A percentile compares a stretch with the other conserved stretches of the same genome.
Conservation (phyloP, 2,797 vertebrate genomes). For the Acrocephalus scirpaceus region DNA sequence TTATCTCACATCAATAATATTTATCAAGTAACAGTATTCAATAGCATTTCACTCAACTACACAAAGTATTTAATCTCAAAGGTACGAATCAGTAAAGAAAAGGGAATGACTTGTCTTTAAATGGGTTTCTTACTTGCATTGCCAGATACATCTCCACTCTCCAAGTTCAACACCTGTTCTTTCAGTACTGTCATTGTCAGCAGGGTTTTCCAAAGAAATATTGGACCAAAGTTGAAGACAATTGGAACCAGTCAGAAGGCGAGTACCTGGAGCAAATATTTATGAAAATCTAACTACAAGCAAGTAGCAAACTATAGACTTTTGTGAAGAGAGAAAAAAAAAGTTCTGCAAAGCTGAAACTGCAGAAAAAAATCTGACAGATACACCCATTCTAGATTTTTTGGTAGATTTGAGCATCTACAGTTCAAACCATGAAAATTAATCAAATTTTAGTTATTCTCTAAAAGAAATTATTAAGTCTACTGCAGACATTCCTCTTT, state of each 20-base stretch:
- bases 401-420: background rate
- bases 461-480: background rate
- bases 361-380: background rate
- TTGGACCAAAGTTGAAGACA: conserved; percentile 93
- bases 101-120: background rate
- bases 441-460: background rate
- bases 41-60: background rate
- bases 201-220: conserved; percentile 50
- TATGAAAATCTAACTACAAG: background rate
- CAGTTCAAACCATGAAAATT: background rate
- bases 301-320: background rate
- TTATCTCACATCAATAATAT: background rate
- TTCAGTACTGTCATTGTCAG: conserved; percentile 70
- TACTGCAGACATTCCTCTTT: background rate
- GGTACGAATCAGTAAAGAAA: background rate
- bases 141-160: conserved; percentile 92
- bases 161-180: conserved; percentile 67
- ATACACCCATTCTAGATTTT: background rate
- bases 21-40: background rate
- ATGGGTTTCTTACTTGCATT: conserved; percentile 87
- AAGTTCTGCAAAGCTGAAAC: background rate
- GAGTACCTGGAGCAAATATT: conserved; percentile 75
- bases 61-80: background rate
- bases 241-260: conserved; percentile 89
- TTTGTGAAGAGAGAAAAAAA: background rate